A percentile compares a stretch with the other conserved stretches of the same genome.
Evolutionary conservation across 2,797 vertebrate genomes (phyloP).

Genomic region (Danio albolineatus): DNA sequence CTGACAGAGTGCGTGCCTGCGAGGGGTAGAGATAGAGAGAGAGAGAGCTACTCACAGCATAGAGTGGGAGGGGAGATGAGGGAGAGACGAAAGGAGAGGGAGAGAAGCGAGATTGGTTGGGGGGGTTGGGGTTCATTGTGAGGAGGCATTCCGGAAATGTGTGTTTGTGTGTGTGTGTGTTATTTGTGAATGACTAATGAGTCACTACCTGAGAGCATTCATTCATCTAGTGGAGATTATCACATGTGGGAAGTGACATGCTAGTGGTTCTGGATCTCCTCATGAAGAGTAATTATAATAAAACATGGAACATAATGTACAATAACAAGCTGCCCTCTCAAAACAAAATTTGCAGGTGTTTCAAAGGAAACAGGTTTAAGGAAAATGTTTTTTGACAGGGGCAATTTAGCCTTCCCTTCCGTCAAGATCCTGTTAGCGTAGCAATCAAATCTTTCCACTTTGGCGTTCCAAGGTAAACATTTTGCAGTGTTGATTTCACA

Average conservation of each 20-base stretch:
- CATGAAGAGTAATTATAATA: conserved; percentile 8
- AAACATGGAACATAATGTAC: conserved; percentile 10
- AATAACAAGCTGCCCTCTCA: background rate
- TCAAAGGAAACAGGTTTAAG: conserved; percentile 12
- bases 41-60: conserved; percentile 28
- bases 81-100: conserved; percentile 26
- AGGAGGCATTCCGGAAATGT: conserved; percentile 36
- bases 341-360: background rate
- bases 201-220: conserved; percentile 18
- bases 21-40: conserved; percentile 44
- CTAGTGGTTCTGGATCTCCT: background rate
- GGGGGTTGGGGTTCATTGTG: conserved; percentile 34
- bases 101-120: conserved; percentile 36
- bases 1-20: conserved; percentile 54
- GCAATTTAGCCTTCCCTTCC: conserved; percentile 14
- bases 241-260: background rate
- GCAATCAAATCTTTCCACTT: conserved; percentile 23
- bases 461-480: conserved; percentile 27
- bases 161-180: conserved; percentile 21
- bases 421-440: conserved; percentile 15
- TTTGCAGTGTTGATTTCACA: conserved; percentile 12
- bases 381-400: conserved; percentile 21
- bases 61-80: conserved; percentile 46
- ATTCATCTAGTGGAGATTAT: background rate
- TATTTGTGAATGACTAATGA: conserved; percentile 44